Evolutionary conservation across 2,888 invertebrate species (phyloP), one percentile per base, ranked within the genome.

Genomic region (Hymenopus coronatus): DNA sequence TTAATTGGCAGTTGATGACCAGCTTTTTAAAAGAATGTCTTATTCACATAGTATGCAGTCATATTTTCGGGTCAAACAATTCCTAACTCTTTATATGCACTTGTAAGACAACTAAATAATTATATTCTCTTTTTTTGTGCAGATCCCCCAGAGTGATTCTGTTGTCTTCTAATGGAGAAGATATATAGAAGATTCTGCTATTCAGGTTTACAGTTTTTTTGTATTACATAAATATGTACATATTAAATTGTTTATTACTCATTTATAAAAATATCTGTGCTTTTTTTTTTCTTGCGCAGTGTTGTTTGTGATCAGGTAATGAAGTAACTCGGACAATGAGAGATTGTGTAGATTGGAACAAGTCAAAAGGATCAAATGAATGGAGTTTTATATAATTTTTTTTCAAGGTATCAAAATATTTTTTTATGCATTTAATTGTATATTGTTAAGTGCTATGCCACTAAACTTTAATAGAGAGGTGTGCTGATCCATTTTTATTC

Each of bases 351-450:
- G 54, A 20, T 70, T 70, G 20, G 20, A 70, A 70, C 54, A 70
- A 70, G 25, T 70, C 20, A 70, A 20, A 70, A 70, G 54, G 54
- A 70, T 70, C 54, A 70, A 70, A 70, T 70, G 54, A 70, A 70
- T 6, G 54, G 20, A 70, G 20, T 20, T 70, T 70, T 70, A 70
- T 70, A 70, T 25, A 15, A 30, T 30, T 70, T 70, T 70, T 25
- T 83, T 40, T 85, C 33, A 85, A 88, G 82, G 81, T 81, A 54
- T 40, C 33, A 85, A 85, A 85, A 85, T 85, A 81, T 81, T 88
- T 85, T 40, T 88, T 84, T 88, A 82, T 88, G 82, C 28, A 88
- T 82, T 88, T 15, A 83, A 84, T 88, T 30, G 33, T 87, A 33
- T 3, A n/a, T 87, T 82, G 30, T 82, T 82, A 40, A 82, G n/a